Conservation (phyloP, 2,113 vertebrate genomes). For the Anhinga rufa region DNA sequence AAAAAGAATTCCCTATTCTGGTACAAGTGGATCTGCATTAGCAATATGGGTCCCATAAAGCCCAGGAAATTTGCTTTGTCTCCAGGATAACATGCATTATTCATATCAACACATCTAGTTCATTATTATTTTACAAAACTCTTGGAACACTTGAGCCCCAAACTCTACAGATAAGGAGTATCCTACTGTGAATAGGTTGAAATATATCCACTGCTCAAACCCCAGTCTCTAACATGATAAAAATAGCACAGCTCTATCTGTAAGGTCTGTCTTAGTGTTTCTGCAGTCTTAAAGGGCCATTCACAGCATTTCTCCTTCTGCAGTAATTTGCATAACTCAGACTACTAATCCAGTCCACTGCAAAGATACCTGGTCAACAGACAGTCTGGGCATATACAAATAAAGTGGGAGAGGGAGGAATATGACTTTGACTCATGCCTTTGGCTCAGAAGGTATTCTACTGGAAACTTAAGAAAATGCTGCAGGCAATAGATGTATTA, state of each 20-base stretch:
- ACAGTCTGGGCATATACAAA: not conserved
- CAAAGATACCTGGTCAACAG: not conserved
- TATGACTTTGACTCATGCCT: not conserved
- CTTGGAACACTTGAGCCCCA: not conserved
- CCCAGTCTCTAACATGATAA: not conserved
- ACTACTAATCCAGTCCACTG: not conserved
- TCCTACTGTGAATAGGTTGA: not conserved
- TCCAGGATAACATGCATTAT: not conserved
- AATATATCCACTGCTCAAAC: not conserved
- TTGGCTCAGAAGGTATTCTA: not conserved
- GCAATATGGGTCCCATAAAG: not conserved
- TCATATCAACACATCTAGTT: not conserved
- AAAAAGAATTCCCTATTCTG: not conserved
- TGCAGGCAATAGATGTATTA: not conserved
- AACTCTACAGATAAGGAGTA: not conserved
- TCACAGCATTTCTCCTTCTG: not conserved
- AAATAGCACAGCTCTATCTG: not conserved
- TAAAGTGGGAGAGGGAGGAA: not conserved
- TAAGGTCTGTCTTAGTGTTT: not conserved
- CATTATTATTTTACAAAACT: not conserved
- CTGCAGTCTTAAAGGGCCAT: not conserved
- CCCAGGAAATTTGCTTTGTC: not conserved
- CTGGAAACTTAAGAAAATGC: not conserved
- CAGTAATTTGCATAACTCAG: not conserved
- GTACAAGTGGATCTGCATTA: not conserved